phyloP scores from a whole-genome alignment of 2,113 vertebrate genomes.

The Rhagologus leucostigma region DNA sequence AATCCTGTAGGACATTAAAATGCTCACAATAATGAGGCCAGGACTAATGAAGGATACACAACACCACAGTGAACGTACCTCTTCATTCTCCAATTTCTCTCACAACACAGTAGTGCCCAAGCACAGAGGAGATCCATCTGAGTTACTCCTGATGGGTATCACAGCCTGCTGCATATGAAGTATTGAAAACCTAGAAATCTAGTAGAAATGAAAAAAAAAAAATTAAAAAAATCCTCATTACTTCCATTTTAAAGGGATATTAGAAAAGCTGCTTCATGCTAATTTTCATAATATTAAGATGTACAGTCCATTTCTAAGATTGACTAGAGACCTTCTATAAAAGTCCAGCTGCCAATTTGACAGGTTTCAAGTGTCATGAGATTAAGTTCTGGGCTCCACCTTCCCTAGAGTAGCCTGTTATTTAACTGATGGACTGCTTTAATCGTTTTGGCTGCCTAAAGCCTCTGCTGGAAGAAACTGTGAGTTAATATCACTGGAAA shows the following conservation, averaged over 20 bases:
- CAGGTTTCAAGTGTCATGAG: not conserved
- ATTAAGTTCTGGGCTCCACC: not conserved
- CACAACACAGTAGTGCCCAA: not conserved
- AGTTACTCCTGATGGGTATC: not conserved
- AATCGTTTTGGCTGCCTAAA: not conserved
- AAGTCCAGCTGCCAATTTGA: not conserved
- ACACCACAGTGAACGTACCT: fast-evolving
- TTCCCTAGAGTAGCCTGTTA: not conserved
- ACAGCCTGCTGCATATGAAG: not conserved
- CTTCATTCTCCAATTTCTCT: not conserved
- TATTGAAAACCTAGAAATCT: not conserved
- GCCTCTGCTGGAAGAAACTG: not conserved
- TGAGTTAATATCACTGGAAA: slow-evolving; percentile 38
- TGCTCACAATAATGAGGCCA: not conserved
- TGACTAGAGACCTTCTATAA: not conserved
- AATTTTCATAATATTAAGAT: not conserved
- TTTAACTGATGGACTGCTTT: not conserved
- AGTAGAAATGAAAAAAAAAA: not conserved
- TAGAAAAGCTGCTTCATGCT: not conserved
- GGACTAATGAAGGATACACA: not conserved
- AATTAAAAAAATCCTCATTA: too few relatives aligned
- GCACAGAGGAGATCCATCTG: not conserved
- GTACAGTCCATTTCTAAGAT: not conserved
- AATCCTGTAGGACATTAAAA: not conserved
- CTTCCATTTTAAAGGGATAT: not conserved